Base-by-base conservation (phyloP, 2,888 invertebrate species). In the Drosophila nr. perissopoda region DNA sequence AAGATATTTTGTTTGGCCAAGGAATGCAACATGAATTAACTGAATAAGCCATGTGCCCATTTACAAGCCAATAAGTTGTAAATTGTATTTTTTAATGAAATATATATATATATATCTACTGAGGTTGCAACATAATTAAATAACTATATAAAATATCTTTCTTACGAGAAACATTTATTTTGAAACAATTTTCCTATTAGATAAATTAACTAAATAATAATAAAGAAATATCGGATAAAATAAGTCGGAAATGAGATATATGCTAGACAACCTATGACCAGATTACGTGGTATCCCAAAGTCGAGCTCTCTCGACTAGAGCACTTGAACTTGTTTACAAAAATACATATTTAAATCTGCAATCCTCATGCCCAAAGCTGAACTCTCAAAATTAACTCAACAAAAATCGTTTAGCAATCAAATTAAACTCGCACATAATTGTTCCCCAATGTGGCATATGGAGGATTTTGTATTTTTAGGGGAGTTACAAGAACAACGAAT, bases 361-460 rank as follows among this genome's bases (percentile, higher is more conserved):
- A 7, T 10, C 18, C 54, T n/a, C 16, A 54, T 36, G 16, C 49
- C 25, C 34, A 21, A 18, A n/a, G 10, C 36, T 36, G 27, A 64
- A 31, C 27, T 59, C 58, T 48, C 33, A 51, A 62, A 68, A 60
- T 56, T 29, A 59, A 49, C 59, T 70, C 21, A 18, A 57, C 56
- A 51, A 85, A 81, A 83, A 87, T 85, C 85, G 83, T 82, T 89
- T 81, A 78, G 80, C 82, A 83, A 87, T 83, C 79, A 89, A 89
- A 87, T 89, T 82, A 86, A 86, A 83, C 74, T 81, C 75, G 75
- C 74, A 69, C 76, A 75, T 89, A 86, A 88, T 88, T 88, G 88
- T 78, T 86, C 87, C 87, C 87, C 84, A 80, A 85, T 72, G 85
- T 79, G 79, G 79, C 88, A 86, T 88, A 82, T 83, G 83, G 83